These are phyloP conservation scores for Drosophila parthenogenetica DNA, from an alignment of 2,888 invertebrate species.

Conservation along the genomic window DNA sequence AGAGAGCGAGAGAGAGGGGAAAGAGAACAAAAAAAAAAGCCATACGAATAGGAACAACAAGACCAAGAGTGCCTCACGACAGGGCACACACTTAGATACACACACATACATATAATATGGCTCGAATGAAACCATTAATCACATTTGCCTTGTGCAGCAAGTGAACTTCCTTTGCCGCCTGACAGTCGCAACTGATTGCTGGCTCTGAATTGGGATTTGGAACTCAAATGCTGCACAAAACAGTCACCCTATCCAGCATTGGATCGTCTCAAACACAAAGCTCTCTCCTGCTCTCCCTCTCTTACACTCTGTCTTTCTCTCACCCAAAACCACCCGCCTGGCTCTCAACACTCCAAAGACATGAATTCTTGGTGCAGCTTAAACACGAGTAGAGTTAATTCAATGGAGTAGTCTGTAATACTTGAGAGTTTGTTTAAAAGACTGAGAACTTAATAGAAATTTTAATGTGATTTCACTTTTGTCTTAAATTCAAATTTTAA, in stretches of 20 bases:
- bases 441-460: constrained; percentile 15
- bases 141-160: constrained; percentile 83
- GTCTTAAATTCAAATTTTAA: no score
- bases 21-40: constrained; percentile 51
- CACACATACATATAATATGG: constrained; percentile 77
- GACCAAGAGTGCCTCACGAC: constrained; percentile 46
- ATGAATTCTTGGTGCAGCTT: constrained; percentile 33
- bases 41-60: constrained; percentile 33
- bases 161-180: constrained; percentile 84
- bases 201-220: constrained; percentile 83
- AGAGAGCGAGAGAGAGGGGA: constrained; percentile 5
- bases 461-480: constrained; percentile 7
- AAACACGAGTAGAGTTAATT: constrained; percentile 57
- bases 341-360: constrained; percentile 27
- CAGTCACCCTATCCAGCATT: constrained; percentile 41
- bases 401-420: constrained; percentile 58
- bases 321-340: constrained; percentile 32
- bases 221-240: constrained; percentile 72
- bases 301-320: neutral
- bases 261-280: constrained; percentile 44
- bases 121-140: constrained; percentile 84
- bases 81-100: constrained; percentile 38
- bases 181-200: constrained; percentile 84
- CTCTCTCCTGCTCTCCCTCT: constrained; percentile 9
- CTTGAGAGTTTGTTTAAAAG: constrained; percentile 19